Conservation (phyloP, 1,140 invertebrate genomes). For the Geopemphigus sp. region DNA sequence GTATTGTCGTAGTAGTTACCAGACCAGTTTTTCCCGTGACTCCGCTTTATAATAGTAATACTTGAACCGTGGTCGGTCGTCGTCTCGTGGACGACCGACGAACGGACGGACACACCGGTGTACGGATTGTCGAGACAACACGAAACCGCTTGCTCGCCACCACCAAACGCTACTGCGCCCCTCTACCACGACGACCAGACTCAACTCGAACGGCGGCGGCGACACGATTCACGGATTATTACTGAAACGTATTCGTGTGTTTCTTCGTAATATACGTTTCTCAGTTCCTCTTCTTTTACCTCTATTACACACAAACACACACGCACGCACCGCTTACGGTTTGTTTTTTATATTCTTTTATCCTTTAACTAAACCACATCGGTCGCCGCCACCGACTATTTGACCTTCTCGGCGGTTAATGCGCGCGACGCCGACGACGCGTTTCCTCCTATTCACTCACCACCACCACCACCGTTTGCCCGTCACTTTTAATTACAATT, state of each 20-base stretch:
- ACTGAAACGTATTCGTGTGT: constrained; percentile 5
- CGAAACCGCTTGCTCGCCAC: neutral
- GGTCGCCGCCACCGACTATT: neutral
- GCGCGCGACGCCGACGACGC: neutral
- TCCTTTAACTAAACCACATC: neutral
- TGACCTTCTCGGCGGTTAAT: neutral
- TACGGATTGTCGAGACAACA: constrained; percentile 16
- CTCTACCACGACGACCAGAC: too few relatives aligned
- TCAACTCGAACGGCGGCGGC: neutral
- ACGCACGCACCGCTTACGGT: neutral
- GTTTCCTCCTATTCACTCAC: constrained; percentile 1
- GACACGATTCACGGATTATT: neutral
- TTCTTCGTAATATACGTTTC: neutral
- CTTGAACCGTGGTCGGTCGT: neutral
- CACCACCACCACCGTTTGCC: neutral
- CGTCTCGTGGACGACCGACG: neutral
- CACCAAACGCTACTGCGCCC: too few relatives aligned
- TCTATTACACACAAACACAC: too few relatives aligned
- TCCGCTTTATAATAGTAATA: too few relatives aligned
- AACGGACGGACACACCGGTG: neutral
- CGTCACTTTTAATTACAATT: too few relatives aligned
- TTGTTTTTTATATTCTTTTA: neutral
- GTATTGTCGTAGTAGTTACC: constrained; percentile 48
- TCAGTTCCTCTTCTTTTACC: neutral
- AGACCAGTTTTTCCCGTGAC: constrained; percentile 33